Evolutionary conservation across 2,888 invertebrate species (phyloP), one percentile per base, ranked within the genome.

Genomic region (Caenorhabditis sp.): DNA sequence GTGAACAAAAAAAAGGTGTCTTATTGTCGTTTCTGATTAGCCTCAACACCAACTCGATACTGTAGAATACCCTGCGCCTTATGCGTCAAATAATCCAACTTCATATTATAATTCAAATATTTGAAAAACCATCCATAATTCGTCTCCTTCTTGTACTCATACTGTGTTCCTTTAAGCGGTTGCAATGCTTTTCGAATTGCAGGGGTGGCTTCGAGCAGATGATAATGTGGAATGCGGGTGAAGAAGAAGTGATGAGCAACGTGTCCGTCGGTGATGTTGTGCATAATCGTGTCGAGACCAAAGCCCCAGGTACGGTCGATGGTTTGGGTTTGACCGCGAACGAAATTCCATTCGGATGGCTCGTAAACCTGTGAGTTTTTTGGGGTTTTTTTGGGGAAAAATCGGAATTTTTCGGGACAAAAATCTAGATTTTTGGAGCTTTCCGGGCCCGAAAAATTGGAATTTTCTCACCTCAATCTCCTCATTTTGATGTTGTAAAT

Each of bases 231-330:
- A 58, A 86, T 82, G 51, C 77, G 76, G 21, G 86, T 84, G 78
- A 86, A 86, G 82, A 86, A 86, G 71, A 86, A 80, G 70, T 86
- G 86, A 65, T 86, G 86, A 3, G 84, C 86, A 10, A 86, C 86
- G 66, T 86, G 86, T 27, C 85, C 84, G 65, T 82, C 76, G 8
- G 82, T 81, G 69, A 82, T 82, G 69, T 82, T 79, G 66, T 82
- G 82, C 74, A 82, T 76, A 24, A 78, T 65, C 51, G 64, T 71
- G 68, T 82, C 82, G 27, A 82, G 51, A 51, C 82, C 82, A 63
- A 82, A 78, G 12, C 82, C 82, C 69, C 78, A 82, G 10, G 37
- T 59, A 63, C 82, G 68, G 64, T 82, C 82, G 65, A 82, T 78
- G 23, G 82, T 82, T 66, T 82, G 79, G 2, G 79, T 76, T 62